Evolutionary conservation across 2,888 invertebrate species (phyloP).

Genomic region (Callimorpha dominula): DNA sequence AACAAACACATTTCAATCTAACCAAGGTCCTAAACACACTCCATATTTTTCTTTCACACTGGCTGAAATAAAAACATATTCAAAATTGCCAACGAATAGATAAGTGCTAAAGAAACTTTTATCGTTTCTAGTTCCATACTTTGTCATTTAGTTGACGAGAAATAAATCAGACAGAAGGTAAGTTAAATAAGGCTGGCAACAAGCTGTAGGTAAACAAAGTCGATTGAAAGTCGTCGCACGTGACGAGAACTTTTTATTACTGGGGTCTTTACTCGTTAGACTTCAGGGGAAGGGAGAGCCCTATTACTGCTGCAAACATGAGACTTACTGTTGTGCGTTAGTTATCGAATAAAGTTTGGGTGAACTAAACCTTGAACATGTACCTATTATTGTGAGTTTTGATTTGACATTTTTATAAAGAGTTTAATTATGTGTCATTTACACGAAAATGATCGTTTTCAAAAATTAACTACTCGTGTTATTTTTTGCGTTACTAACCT

Average conservation of each 20-base stretch:
- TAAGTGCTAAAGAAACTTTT: slow-evolving; percentile 28
- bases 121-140: slow-evolving; percentile 12
- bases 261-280: slow-evolving; percentile 46
- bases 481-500: too few relatives aligned
- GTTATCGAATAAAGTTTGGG: neutral
- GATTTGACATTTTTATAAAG: neutral
- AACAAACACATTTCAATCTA: neutral
- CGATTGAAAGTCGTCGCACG: slow-evolving; percentile 63
- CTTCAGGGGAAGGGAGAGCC: slow-evolving; percentile 15
- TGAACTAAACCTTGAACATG: neutral
- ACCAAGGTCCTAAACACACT: neutral
- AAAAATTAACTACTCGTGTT: neutral
- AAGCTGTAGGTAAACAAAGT: slow-evolving; percentile 63
- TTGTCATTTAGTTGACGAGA: slow-evolving; percentile 22
- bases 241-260: slow-evolving; percentile 65
- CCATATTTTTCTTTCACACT: neutral
- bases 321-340: slow-evolving; percentile 15
- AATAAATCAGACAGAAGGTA: slow-evolving; percentile 60
- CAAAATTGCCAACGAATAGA: slow-evolving; percentile 7
- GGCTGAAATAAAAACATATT: slow-evolving; percentile 1
- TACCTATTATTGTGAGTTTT: neutral
- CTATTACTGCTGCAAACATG: slow-evolving; percentile 17
- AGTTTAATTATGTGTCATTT: neutral
- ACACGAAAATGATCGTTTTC: too few relatives aligned
- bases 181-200: slow-evolving; percentile 51